A percentile compares a stretch with the other conserved stretches of the same genome.
These are phyloP conservation scores for Mesocricetus auratus DNA, from an alignment of 2,113 vertebrate species.

Conservation along the genomic window DNA sequence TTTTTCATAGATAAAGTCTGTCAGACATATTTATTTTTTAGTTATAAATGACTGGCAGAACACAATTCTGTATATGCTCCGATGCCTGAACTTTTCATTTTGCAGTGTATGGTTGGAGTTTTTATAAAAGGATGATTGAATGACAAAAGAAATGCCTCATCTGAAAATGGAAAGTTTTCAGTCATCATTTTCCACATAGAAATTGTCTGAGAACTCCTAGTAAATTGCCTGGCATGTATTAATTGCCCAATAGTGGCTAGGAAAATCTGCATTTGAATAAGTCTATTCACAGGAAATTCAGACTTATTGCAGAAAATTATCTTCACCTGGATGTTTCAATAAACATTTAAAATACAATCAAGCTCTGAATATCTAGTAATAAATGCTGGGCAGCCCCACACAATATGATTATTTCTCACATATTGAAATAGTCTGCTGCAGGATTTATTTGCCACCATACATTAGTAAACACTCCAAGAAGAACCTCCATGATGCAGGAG, in stretches of 20 bases:
- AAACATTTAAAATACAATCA: not conserved
- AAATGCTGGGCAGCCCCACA: not conserved
- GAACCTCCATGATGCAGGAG: accelerated
- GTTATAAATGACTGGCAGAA: not conserved
- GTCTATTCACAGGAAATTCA: not conserved
- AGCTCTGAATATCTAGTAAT: not conserved
- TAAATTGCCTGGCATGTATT: not conserved
- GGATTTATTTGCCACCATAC: not conserved
- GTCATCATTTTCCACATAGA: not conserved
- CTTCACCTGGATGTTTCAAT: not conserved
- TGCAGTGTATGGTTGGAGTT: not conserved
- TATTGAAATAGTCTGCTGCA: not conserved
- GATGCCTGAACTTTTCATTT: not conserved
- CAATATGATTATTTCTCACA: not conserved
- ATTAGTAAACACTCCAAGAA: not conserved
- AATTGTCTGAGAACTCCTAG: not conserved
- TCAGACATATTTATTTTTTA: not conserved
- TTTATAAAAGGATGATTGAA: not conserved
- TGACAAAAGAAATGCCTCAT: not conserved
- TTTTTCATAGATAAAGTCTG: not conserved
- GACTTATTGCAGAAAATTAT: not conserved
- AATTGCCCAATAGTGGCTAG: not conserved
- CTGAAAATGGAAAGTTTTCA: not conserved
- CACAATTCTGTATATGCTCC: not conserved
- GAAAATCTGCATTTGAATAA: not conserved